Percentiles rank a stretch among this genome's conserved stretches.
Evolutionary conservation across 1,140 invertebrate genomes (phyloP).

Genomic region (silkworm (Bombyx mori)): DNA sequence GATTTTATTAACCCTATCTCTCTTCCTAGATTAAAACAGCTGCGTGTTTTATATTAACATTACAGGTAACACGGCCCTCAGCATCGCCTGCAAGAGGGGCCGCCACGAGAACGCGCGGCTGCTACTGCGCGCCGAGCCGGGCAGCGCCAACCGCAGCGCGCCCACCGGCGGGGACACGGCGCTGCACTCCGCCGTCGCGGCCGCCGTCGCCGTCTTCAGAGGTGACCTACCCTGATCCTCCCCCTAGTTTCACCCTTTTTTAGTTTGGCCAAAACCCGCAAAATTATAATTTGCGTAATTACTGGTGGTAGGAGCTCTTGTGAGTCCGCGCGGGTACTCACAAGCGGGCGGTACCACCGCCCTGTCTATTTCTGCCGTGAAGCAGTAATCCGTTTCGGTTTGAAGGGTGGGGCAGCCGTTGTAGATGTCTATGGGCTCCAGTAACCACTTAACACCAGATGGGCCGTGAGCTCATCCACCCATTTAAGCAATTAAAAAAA

Average conservation of each 20-base stretch:
- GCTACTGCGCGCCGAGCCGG: slow-evolving; percentile 17
- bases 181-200: slow-evolving; percentile 28
- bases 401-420: too few relatives aligned
- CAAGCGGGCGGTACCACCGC: too few relatives aligned
- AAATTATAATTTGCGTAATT: neutral
- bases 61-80: slow-evolving; percentile 42
- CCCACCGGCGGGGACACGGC: slow-evolving; percentile 42
- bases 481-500: too few relatives aligned
- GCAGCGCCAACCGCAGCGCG: slow-evolving; percentile 23
- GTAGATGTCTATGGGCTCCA: too few relatives aligned
- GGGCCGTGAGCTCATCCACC: too few relatives aligned
- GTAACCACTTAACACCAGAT: too few relatives aligned
- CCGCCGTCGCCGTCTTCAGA: slow-evolving; percentile 25
- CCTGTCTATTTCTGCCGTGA: too few relatives aligned
- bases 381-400: too few relatives aligned
- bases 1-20: neutral
- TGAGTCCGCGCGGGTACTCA: too few relatives aligned
- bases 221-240: slow-evolving; percentile 18
- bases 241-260: neutral
- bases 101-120: slow-evolving; percentile 16
- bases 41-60: too few relatives aligned
- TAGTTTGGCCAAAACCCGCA: neutral
- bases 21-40: neutral
- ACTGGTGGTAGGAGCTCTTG: too few relatives aligned
- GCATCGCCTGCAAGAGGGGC: slow-evolving; percentile 36